Evolutionary conservation across 1,140 invertebrate genomes (phyloP).

Genomic region (Cecropterus lyciades): DNA sequence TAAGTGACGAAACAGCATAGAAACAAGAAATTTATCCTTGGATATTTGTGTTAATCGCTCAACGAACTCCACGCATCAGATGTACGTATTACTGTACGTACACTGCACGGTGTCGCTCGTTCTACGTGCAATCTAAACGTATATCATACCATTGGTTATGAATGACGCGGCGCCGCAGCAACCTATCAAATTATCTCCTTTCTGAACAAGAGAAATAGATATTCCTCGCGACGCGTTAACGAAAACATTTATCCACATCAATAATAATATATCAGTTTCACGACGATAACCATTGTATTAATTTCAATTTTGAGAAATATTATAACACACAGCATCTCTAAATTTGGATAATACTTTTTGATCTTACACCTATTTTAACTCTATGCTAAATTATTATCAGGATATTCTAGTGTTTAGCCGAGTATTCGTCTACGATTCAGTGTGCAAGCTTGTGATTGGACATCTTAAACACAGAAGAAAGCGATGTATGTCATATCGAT

Average conservation of each 20-base stretch:
- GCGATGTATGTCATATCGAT: slow-evolving; percentile 42
- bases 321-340: slow-evolving; percentile 80
- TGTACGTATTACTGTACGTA: too few relatives aligned
- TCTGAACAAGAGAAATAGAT: background rate
- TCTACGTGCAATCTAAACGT: background rate
- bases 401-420: slow-evolving; percentile 71
- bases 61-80: background rate
- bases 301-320: slow-evolving; percentile 69
- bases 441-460: slow-evolving; percentile 67
- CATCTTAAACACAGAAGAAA: slow-evolving; percentile 57
- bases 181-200: background rate
- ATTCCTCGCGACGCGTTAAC: slow-evolving; percentile 3
- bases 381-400: slow-evolving; percentile 78
- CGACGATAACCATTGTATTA: slow-evolving; percentile 59
- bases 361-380: slow-evolving; percentile 71
- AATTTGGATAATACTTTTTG: slow-evolving; percentile 82
- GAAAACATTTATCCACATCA: slow-evolving; percentile 42
- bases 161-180: slow-evolving; percentile 44
- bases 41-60: background rate
- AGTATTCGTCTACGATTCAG: slow-evolving; percentile 63
- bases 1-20: background rate
- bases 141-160: background rate
- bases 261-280: slow-evolving; percentile 40
- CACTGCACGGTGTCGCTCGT: too few relatives aligned
- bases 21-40: background rate